A percentile compares a stretch with the other conserved stretches of the same genome.
phyloP scores from a whole-genome alignment of 1,140 invertebrate species.

The Drosophila obscura region DNA sequence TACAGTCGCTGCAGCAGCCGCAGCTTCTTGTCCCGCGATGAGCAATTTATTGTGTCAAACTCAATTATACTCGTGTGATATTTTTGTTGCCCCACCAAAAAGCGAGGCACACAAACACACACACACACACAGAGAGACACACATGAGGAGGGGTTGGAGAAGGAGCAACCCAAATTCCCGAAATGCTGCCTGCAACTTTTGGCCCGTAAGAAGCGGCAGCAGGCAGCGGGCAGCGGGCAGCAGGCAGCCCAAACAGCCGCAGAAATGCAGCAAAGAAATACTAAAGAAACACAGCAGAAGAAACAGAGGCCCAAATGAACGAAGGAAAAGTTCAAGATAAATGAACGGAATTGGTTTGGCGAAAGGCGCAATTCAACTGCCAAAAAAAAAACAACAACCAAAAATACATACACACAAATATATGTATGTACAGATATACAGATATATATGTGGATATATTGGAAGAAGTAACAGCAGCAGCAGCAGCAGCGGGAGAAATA shows the following conservation, averaged over 20 bases:
- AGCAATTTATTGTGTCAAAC: slow-evolving; percentile 84
- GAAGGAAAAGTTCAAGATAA: slow-evolving; percentile 77
- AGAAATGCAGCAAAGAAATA: too few relatives aligned
- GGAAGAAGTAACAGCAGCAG: slow-evolving; percentile 7
- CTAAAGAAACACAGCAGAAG: slow-evolving; percentile 24
- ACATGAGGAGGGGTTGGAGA: slow-evolving; percentile 33
- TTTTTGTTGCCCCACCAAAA: slow-evolving; percentile 74
- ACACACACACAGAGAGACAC: slow-evolving; percentile 9
- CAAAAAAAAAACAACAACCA: slow-evolving; percentile 32
- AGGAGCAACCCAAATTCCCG: slow-evolving; percentile 79
- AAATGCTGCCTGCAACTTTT: slow-evolving; percentile 73
- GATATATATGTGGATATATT: not conserved
- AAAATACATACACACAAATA: not conserved
- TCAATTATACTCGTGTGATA: slow-evolving; percentile 83
- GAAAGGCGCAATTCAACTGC: slow-evolving; percentile 81
- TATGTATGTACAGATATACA: slow-evolving; percentile 7
- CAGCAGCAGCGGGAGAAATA: slow-evolving; percentile 39
- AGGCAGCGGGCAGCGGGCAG: not conserved
- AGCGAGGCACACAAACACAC: slow-evolving; percentile 34
- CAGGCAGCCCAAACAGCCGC: too few relatives aligned
- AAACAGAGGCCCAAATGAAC: slow-evolving; percentile 61
- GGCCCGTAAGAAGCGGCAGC: slow-evolving; percentile 38
- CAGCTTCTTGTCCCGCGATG: slow-evolving; percentile 67
- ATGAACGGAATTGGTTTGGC: slow-evolving; percentile 79
- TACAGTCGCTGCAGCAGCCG: not conserved